Percentiles rank a stretch among this genome's conserved stretches.
Conservation (phyloP, 2,888 invertebrate species). For the Euplexia lucipara region DNA sequence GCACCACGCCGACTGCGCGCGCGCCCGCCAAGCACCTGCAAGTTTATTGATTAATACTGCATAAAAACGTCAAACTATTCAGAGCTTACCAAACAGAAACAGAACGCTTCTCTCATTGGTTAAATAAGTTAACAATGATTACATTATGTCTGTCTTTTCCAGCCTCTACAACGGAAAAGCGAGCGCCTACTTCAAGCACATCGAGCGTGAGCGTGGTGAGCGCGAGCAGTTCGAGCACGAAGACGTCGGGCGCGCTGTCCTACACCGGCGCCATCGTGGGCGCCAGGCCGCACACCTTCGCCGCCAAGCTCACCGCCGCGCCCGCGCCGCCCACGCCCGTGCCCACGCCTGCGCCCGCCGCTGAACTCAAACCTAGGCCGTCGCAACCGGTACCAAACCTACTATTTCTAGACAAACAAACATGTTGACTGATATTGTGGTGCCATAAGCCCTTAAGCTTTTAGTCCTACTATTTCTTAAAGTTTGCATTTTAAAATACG, state of each 20-base stretch:
- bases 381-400: constrained; percentile 57
- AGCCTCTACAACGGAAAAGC: constrained; percentile 82
- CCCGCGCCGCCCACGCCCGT: constrained; percentile 63
- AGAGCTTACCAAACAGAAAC: too few species aligned
- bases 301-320: constrained; percentile 92
- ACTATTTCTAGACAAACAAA: neutral
- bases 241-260: constrained; percentile 82
- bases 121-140: too few species aligned
- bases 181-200: constrained; percentile 66
- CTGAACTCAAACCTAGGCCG: constrained; percentile 48
- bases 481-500: too few species aligned
- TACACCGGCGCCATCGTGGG: constrained; percentile 89
- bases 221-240: constrained; percentile 69
- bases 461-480: too few species aligned
- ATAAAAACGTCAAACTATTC: too few species aligned
- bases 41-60: too few species aligned
- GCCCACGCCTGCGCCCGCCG: constrained; percentile 70
- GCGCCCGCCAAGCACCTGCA: constrained; percentile 79
- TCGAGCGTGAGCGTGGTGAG: constrained; percentile 26
- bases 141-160: neutral
- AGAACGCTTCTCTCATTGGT: too few species aligned
- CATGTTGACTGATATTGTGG: neutral
- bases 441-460: too few species aligned
- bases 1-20: constrained; percentile 73
- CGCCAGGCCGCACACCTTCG: constrained; percentile 93